Percentiles rank a stretch among this genome's conserved stretches.
Conservation (phyloP, 2,888 invertebrate genomes). For the Argyra leucocephala region DNA sequence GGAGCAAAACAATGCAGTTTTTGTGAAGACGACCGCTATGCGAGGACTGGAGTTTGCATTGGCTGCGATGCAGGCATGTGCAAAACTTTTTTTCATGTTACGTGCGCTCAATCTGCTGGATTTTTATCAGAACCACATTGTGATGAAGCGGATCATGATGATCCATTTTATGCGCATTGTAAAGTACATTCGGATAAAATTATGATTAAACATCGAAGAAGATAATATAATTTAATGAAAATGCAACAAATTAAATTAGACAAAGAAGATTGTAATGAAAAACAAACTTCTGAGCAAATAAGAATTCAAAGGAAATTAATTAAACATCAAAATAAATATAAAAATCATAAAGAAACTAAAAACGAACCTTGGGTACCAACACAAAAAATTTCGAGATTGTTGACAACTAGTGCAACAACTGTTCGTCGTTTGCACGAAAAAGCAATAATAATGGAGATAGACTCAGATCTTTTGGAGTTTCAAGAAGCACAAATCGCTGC, state of each 20-base stretch:
- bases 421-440: slow-evolving; percentile 72
- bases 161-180: slow-evolving; percentile 96
- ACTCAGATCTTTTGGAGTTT: slow-evolving; percentile 68
- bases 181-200: slow-evolving; percentile 89
- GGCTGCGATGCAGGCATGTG: slow-evolving; percentile 99
- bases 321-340: slow-evolving; percentile 76
- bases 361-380: slow-evolving; percentile 86
- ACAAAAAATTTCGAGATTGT: slow-evolving; percentile 83
- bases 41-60: slow-evolving; percentile 89
- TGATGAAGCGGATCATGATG: slow-evolving; percentile 83
- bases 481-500: slow-evolving; percentile 74
- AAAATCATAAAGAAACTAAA: slow-evolving; percentile 60
- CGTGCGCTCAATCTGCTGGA: slow-evolving; percentile 91
- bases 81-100: slow-evolving; percentile 93
- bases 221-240: slow-evolving; percentile 76
- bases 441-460: slow-evolving; percentile 83
- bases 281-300: slow-evolving; percentile 56
- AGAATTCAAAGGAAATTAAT: slow-evolving; percentile 72
- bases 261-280: slow-evolving; percentile 30
- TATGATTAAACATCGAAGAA: slow-evolving; percentile 65
- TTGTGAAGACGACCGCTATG: slow-evolving; percentile 77
- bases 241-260: slow-evolving; percentile 55
- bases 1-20: slow-evolving; percentile 85
- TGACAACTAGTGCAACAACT: slow-evolving; percentile 85
- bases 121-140: slow-evolving; percentile 85